Percentiles rank a stretch among this genome's conserved stretches.
These are phyloP conservation scores for Triops cancriformis DNA, from an alignment of 1,140 invertebrate species.

Conservation along the genomic window DNA sequence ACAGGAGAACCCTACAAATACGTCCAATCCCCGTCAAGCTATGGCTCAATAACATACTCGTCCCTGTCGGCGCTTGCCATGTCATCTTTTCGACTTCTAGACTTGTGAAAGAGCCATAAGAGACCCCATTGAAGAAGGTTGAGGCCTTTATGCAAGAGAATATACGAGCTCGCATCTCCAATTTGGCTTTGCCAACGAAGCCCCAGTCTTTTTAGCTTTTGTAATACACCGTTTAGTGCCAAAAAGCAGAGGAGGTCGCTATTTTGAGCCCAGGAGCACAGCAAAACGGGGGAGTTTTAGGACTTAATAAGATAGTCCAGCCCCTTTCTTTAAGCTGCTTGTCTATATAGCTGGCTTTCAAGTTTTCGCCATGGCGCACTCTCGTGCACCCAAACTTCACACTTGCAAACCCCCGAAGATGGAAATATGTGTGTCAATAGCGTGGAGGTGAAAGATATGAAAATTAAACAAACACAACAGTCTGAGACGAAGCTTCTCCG, in stretches of 20 bases:
- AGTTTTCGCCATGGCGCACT: no score
- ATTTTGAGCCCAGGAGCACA: background rate
- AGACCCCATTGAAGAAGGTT: background rate
- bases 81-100: background rate
- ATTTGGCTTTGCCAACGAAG: background rate
- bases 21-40: background rate
- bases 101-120: background rate
- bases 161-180: background rate
- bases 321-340: background rate
- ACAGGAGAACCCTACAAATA: background rate
- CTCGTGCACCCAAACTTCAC: no score
- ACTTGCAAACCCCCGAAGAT: no score
- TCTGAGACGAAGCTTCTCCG: no score
- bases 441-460: no score
- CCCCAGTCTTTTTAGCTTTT: background rate
- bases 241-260: background rate
- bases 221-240: background rate
- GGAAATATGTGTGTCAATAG: no score
- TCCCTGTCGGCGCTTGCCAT: background rate
- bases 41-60: background rate
- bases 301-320: background rate
- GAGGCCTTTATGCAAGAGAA: background rate
- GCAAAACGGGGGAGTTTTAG: background rate
- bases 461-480: no score
- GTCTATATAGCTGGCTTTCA: no score